These are phyloP conservation scores for Drosophila kuntzei DNA, from an alignment of 2,888 invertebrate genomes.

Conservation along the genomic window DNA sequence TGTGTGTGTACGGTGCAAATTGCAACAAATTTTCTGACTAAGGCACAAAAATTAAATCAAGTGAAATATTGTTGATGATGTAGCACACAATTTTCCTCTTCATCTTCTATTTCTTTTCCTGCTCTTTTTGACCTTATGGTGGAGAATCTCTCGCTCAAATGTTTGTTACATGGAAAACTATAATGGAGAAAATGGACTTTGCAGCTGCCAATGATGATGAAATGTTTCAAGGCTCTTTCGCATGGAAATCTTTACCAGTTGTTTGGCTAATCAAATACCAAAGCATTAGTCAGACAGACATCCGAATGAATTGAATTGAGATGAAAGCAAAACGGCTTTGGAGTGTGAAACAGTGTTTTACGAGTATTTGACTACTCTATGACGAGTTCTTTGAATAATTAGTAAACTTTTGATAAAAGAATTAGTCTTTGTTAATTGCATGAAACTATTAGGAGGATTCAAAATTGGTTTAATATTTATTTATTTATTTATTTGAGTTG, in stretches of 20 bases:
- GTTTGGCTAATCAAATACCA: constrained; percentile 22
- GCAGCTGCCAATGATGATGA: constrained; percentile 48
- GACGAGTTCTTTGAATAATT: background rate
- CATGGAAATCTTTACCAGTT: constrained; percentile 10
- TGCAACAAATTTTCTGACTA: constrained; percentile 68
- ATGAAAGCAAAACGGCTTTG: constrained; percentile 6
- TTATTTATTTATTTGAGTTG: no score
- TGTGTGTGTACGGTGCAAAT: constrained; percentile 63
- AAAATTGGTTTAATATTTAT: background rate
- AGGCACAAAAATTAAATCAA: constrained; percentile 62
- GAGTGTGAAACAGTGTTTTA: background rate
- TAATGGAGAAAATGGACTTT: constrained; percentile 40
- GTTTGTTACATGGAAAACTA: constrained; percentile 34
- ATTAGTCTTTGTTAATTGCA: background rate
- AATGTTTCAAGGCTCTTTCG: constrained; percentile 27
- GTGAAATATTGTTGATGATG: constrained; percentile 68
- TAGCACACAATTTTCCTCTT: constrained; percentile 37
- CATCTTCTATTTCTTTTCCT: constrained; percentile 1
- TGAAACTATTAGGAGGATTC: background rate
- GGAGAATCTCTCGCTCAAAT: background rate
- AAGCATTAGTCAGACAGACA: constrained; percentile 22
- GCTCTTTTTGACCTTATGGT: background rate
- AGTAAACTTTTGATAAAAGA: background rate
- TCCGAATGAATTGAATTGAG: constrained; percentile 25
- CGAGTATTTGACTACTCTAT: background rate